Percentiles rank a stretch among this genome's conserved stretches.
Evolutionary conservation across 2,797 vertebrate species (phyloP).

Genomic region (Neopelma chrysocephalum): DNA sequence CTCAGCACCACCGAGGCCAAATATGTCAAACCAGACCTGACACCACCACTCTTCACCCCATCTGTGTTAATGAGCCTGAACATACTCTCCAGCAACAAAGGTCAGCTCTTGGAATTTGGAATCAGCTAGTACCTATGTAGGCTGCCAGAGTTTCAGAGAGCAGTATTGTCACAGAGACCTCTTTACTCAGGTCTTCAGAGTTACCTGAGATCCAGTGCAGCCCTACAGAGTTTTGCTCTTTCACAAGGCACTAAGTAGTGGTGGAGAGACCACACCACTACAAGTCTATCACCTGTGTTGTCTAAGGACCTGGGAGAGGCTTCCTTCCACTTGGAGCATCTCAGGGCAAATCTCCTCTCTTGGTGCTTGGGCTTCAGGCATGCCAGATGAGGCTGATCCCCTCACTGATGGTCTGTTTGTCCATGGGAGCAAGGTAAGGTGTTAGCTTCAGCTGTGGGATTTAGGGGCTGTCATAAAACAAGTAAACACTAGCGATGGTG

Average conservation of each 20-base stretch:
- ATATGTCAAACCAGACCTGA: not conserved
- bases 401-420: not conserved
- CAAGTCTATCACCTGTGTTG: not conserved
- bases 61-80: not conserved
- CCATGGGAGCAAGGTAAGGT: accelerated
- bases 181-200: not conserved
- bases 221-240: not conserved
- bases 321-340: not conserved
- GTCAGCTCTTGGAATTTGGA: not conserved
- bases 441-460: not conserved
- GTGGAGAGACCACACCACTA: not conserved
- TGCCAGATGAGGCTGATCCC: not conserved
- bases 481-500: not conserved
- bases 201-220: not conserved
- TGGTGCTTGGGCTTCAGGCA: not conserved
- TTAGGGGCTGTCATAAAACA: not conserved
- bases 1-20: not conserved
- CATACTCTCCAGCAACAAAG: not conserved
- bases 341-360: not conserved
- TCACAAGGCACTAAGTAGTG: accelerated
- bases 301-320: not conserved
- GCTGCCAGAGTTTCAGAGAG: not conserved
- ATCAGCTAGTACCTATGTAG: not conserved
- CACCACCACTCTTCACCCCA: not conserved
- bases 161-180: not conserved